These are phyloP conservation scores for Platyrinchus mystaceus DNA, from an alignment of 2,797 vertebrate genomes.

Conservation along the genomic window DNA sequence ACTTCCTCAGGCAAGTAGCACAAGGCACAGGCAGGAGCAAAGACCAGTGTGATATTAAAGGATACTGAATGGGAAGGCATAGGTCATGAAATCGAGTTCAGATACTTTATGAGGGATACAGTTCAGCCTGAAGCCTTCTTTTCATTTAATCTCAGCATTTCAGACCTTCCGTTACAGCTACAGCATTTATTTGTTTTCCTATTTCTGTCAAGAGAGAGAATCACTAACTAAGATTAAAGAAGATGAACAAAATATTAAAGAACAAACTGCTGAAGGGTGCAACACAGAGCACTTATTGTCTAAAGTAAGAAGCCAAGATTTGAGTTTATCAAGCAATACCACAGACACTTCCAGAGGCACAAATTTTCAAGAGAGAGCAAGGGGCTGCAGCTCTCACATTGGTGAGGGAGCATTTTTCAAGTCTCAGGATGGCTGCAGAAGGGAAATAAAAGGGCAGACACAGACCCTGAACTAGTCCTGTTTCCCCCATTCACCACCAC, in stretches of 20 bases:
- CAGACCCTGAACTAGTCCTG: neutral
- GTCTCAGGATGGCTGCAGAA: neutral
- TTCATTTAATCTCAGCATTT: conserved; percentile 53
- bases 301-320: neutral
- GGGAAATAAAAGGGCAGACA: neutral
- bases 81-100: conserved; percentile 19
- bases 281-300: neutral
- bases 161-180: neutral
- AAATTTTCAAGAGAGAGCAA: neutral
- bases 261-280: conserved; percentile 15
- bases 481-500: neutral
- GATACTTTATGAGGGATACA: conserved; percentile 16
- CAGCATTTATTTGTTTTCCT: conserved; percentile 55
- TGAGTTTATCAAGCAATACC: neutral
- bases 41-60: conserved; percentile 4
- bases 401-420: neutral
- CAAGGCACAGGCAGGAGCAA: neutral
- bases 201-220: neutral
- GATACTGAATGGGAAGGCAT: neutral
- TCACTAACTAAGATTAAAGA: conserved; percentile 40
- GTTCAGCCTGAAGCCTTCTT: conserved; percentile 45
- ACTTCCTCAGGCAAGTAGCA: neutral
- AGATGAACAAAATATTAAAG: conserved; percentile 33
- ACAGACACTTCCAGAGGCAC: neutral
- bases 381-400: neutral